A percentile compares a stretch with the other conserved stretches of the same genome.
These are phyloP conservation scores for Entomyzon cyanotis DNA, from an alignment of 2,113 vertebrate species.

Conservation along the genomic window DNA sequence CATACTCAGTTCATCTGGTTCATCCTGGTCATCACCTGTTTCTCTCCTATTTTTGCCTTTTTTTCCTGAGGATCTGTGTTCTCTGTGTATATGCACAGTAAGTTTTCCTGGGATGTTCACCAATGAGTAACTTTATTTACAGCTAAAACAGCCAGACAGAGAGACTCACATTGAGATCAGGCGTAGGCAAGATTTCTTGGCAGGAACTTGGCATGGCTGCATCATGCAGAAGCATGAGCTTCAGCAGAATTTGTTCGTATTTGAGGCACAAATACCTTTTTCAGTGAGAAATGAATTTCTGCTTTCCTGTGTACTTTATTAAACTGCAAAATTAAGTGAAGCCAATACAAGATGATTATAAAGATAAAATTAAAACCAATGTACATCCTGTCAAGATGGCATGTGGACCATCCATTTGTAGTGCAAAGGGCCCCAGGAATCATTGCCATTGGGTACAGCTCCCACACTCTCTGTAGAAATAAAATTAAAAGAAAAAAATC, in stretches of 20 bases:
- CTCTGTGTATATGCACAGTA: neutral
- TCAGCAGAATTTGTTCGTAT: conserved; percentile 17
- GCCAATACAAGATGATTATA: neutral
- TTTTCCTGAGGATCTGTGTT: neutral
- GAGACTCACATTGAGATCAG: neutral
- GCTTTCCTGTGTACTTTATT: neutral
- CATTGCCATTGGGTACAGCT: neutral
- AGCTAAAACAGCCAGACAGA: conserved; percentile 26
- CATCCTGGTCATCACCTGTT: neutral
- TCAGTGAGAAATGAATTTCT: neutral
- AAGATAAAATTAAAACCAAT: neutral
- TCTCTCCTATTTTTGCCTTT: neutral
- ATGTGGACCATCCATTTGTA: neutral
- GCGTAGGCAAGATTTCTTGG: conserved; percentile 21
- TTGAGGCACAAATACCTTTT: neutral
- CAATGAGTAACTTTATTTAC: conserved; percentile 22
- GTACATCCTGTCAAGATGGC: neutral
- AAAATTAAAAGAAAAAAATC: neutral
- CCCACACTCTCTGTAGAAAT: neutral
- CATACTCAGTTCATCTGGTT: neutral
- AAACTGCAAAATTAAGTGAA: neutral
- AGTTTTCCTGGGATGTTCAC: neutral
- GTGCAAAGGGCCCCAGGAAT: neutral
- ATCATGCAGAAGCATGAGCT: neutral
- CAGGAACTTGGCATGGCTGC: neutral